phyloP scores from a whole-genome alignment of 2,113 vertebrate species.

The Callocephalon fimbriatum region DNA sequence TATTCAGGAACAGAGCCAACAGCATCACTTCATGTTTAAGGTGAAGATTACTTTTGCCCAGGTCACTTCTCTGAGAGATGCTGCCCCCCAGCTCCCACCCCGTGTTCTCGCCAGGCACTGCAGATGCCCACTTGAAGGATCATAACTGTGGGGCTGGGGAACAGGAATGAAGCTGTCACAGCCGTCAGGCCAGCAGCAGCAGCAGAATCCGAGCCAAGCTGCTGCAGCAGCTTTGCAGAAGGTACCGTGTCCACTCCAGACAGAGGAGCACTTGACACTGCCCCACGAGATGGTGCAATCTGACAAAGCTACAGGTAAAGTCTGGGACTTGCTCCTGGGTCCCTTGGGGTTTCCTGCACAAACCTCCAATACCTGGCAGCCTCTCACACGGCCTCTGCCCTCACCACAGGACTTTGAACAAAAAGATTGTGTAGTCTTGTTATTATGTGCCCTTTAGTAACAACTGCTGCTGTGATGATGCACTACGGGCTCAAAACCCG shows the following conservation, averaged over 20 bases:
- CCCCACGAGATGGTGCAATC: not conserved
- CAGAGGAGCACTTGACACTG: not conserved
- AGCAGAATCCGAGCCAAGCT: not conserved
- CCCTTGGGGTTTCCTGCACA: not conserved
- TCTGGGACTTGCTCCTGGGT: not conserved
- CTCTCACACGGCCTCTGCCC: not conserved
- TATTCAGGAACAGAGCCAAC: not conserved
- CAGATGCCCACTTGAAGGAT: not conserved
- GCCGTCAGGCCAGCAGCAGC: accelerated
- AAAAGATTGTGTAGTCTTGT: not conserved
- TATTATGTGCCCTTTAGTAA: not conserved
- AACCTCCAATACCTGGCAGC: not conserved
- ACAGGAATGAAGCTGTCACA: not conserved
- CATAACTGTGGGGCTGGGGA: not conserved
- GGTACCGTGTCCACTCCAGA: accelerated
- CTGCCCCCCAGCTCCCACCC: not conserved
- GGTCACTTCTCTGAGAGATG: accelerated
- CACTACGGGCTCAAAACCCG: not conserved
- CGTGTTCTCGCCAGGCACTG: not conserved
- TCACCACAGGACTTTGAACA: not conserved
- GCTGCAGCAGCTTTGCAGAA: not conserved
- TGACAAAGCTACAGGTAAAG: not conserved
- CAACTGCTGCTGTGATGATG: not conserved
- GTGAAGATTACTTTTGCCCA: not conserved
- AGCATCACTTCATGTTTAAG: not conserved